phyloP scores from a whole-genome alignment of 2,888 invertebrate species.

The Dromius quadrimaculatus region DNA sequence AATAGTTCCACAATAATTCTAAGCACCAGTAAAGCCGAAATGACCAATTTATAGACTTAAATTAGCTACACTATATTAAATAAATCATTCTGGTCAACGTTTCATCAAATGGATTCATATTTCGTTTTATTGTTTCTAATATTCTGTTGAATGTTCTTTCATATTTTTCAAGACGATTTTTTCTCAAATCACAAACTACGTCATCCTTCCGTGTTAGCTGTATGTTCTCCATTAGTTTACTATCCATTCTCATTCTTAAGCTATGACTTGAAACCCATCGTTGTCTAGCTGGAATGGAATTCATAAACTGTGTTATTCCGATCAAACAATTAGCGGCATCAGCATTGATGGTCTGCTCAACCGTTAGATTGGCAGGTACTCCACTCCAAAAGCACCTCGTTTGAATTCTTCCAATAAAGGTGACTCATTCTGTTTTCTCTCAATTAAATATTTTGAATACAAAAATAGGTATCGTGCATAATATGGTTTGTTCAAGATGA shows the following conservation, averaged over 20 bases:
- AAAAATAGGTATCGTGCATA: conserved; percentile 57
- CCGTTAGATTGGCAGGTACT: conserved; percentile 53
- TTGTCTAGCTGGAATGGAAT: conserved; percentile 54
- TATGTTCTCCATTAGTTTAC: conserved; percentile 53
- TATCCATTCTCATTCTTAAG: conserved; percentile 54
- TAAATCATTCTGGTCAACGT: conserved; percentile 44
- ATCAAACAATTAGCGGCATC: conserved; percentile 56
- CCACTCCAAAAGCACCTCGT: conserved; percentile 51
- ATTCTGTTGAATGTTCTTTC: conserved; percentile 11
- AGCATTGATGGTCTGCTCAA: conserved; percentile 55
- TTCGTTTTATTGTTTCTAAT: conserved; percentile 17
- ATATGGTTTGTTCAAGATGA: conserved; percentile 56
- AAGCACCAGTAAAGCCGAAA: no score
- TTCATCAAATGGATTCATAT: conserved; percentile 53
- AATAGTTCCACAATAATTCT: no score
- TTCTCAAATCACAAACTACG: conserved; percentile 54
- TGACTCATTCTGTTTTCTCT: conserved; percentile 54
- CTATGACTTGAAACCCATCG: conserved; percentile 58
- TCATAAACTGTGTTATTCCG: background rate
- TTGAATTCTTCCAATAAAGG: conserved; percentile 43
- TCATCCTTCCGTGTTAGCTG: conserved; percentile 53
- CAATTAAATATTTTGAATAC: conserved; percentile 57
- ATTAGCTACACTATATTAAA: no score
- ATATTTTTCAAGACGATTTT: conserved; percentile 36
- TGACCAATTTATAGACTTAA: no score